Evolutionary conservation across 2,888 invertebrate species (phyloP), one percentile per base, ranked within the genome.

Genomic region (Hypena proboscidalis): DNA sequence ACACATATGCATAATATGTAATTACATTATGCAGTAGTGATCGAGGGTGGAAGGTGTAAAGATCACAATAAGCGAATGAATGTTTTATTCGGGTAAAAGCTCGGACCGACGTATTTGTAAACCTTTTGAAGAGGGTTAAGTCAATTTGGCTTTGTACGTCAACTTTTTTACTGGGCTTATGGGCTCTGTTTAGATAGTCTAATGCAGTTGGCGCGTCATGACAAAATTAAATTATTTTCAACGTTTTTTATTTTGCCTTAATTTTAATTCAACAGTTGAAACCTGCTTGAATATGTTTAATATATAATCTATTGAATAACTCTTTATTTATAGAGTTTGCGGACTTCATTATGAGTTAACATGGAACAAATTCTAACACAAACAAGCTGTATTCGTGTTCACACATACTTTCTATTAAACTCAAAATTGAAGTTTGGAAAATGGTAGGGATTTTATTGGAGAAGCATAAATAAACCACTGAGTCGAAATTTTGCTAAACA

Each of bases 111-210:
- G 77, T 79, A 77, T 83, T 80, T 80, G 79, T 84, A 85, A 85
- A 81, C 85, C 80, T 73, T 84, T 82, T 87, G 88, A 88, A 83
- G 80, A 89, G 88, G 89, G 89, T 89, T 85, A 83, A 86, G 80
- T 83, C 85, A 82, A 81, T 83, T 83, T 83, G 77, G 85, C 80
- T 87, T 83, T 82, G 74, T 65, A 72, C 80, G 83, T 87, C 88
- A 87, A 81, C 79, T 85, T 87, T 87, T 87, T 87, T 83, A 74
- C 71, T 69, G 66, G 65, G 74, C 73, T 77, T 76, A 72, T 70
- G 63, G 71, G 61, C 52, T 69, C 55, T 57, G 53, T 56, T 49
- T 65, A 66, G 58, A 55, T 52, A 51, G 48, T 44, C 51, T 55
- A 54, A 67, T 52, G 55, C 64, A 68, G 58, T 70, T 62, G 57